These are phyloP conservation scores for Alfaro cultratus DNA, from an alignment of 2,797 vertebrate species.

Conservation along the genomic window DNA sequence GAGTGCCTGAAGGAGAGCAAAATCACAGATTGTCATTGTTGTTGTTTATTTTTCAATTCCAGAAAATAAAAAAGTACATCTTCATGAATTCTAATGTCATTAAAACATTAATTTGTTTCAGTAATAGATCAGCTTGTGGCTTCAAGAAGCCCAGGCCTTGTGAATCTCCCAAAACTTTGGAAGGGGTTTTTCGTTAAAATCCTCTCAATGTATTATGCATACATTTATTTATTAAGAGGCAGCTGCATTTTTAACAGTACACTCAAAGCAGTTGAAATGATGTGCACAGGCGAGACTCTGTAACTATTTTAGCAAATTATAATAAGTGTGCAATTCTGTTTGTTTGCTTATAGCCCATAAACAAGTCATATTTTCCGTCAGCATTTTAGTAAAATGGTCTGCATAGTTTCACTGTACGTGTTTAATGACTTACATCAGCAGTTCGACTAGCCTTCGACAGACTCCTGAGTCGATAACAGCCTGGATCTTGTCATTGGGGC, in stretches of 20 bases:
- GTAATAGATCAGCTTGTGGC: background rate
- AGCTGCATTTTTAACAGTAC: background rate
- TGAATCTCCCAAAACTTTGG: background rate
- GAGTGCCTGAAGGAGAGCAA: constrained; percentile 83
- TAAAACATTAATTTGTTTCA: background rate
- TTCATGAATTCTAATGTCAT: background rate
- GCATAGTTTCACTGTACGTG: background rate
- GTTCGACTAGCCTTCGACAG: constrained; percentile 93
- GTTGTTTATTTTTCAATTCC: background rate
- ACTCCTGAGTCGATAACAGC: constrained; percentile 97
- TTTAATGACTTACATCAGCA: constrained; percentile 88
- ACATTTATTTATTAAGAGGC: background rate
- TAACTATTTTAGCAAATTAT: background rate
- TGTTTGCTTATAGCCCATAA: constrained; percentile 4
- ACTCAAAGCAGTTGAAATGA: background rate
- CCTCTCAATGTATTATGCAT: background rate
- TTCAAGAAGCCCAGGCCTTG: background rate
- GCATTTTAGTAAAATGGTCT: constrained; percentile 6
- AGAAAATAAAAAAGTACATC: background rate
- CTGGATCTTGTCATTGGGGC: constrained; percentile 98
- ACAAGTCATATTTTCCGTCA: too few species aligned
- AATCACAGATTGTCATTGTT: background rate
- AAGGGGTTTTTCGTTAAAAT: background rate
- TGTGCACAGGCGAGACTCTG: background rate
- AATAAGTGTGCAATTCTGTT: background rate